These are phyloP conservation scores for Fregetta grallaria DNA, from an alignment of 2,113 vertebrate species.

Conservation along the genomic window DNA sequence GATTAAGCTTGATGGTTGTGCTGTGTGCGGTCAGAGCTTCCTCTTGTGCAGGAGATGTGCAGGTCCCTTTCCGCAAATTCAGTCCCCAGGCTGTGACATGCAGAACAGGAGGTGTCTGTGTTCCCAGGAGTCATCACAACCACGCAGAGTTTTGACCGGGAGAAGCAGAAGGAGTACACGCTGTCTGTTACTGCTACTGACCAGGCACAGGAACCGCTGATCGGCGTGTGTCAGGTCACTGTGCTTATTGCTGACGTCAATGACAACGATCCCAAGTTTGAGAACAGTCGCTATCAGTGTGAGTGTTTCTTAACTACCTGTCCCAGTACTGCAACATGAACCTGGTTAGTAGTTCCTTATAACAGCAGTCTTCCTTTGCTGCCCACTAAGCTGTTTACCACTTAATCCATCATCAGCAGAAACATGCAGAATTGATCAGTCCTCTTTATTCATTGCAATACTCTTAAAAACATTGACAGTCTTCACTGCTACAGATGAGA, in stretches of 20 bases:
- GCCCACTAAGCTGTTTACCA: not conserved
- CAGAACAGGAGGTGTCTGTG: not conserved
- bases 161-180: constrained; percentile 80
- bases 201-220: constrained; percentile 83
- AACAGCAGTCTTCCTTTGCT: not conserved
- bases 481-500: not conserved
- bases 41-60: not conserved
- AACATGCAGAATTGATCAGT: not conserved
- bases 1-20: not conserved
- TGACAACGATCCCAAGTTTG: constrained; percentile 89
- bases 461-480: not conserved
- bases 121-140: constrained; percentile 82
- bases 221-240: constrained; percentile 83
- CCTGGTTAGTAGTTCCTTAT: not conserved
- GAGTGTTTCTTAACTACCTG: not conserved
- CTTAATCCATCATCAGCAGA: not conserved
- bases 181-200: constrained; percentile 86
- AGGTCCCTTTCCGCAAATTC: not conserved
- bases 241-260: constrained; percentile 83
- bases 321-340: not conserved
- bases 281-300: constrained; percentile 89
- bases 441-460: not conserved
- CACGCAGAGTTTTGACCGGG: constrained; percentile 81
- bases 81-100: not conserved
- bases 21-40: accelerated